A percentile compares a stretch with the other conserved stretches of the same genome.
phyloP scores from a whole-genome alignment of 2,113 vertebrate genomes.

The Sapayoa aenigma region DNA sequence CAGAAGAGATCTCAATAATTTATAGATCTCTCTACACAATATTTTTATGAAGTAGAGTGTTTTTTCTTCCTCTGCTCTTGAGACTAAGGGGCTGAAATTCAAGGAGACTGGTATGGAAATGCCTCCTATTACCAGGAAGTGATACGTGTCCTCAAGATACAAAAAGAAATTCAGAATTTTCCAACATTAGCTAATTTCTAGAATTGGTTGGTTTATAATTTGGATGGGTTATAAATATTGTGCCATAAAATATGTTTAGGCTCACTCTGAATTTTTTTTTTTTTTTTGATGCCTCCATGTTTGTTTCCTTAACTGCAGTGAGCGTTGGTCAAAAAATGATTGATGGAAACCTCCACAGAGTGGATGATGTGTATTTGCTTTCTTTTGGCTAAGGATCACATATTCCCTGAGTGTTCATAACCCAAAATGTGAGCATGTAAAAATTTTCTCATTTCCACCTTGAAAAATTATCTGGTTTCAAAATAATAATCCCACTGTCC shows the following conservation, averaged over 20 bases:
- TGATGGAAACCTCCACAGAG: not conserved
- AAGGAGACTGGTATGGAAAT: not conserved
- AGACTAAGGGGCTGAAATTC: not conserved
- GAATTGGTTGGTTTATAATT: not conserved
- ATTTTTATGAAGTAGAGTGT: not conserved
- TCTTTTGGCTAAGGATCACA: not conserved
- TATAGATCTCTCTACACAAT: not conserved
- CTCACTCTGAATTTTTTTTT: not conserved
- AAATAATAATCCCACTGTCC: not conserved
- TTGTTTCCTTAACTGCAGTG: not conserved
- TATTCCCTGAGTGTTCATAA: not conserved
- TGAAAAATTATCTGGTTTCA: not conserved
- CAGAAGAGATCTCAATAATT: constrained; percentile 21
- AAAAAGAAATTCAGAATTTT: not conserved
- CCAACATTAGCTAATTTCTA: not conserved
- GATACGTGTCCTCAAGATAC: not conserved
- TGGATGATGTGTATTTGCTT: not conserved
- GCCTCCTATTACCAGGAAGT: not conserved
- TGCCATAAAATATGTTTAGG: not conserved
- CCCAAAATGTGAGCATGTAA: fast-evolving
- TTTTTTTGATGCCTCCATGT: fast-evolving
- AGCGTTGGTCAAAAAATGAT: not conserved
- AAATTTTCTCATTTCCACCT: not conserved
- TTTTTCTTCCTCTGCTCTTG: not conserved
- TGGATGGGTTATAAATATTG: fast-evolving